Percentiles rank a stretch among this genome's conserved stretches.
phyloP scores from a whole-genome alignment of 1,140 invertebrate species.

The Zaprionus inermis region DNA sequence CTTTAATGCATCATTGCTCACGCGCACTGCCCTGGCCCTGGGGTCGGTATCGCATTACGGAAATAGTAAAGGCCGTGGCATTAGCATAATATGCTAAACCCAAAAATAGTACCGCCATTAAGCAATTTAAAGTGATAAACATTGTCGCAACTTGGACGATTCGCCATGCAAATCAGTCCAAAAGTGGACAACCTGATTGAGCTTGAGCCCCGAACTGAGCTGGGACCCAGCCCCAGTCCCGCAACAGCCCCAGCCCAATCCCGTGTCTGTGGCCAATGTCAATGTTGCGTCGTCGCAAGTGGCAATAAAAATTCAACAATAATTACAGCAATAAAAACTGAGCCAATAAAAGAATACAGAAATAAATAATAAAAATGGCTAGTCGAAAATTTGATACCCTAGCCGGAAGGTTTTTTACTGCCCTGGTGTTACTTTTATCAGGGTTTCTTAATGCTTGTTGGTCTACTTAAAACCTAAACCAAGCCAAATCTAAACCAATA shows the following conservation, averaged over 20 bases:
- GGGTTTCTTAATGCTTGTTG: too few species aligned
- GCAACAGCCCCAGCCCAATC: not conserved
- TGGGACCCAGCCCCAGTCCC: not conserved
- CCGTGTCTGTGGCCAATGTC: conserved; percentile 60
- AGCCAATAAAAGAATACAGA: conserved; percentile 43
- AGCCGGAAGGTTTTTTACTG: not conserved
- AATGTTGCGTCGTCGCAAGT: conserved; percentile 63
- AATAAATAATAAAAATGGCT: not conserved
- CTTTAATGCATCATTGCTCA: conserved; percentile 28
- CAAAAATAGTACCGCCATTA: conserved; percentile 68
- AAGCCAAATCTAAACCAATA: too few species aligned
- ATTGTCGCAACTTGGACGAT: conserved; percentile 38
- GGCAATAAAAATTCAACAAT: conserved; percentile 78
- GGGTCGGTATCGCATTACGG: conserved; percentile 35
- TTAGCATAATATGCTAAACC: conserved; percentile 60
- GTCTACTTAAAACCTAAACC: too few species aligned
- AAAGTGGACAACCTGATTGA: conserved; percentile 5
- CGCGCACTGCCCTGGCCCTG: not conserved
- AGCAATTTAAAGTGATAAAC: conserved; percentile 69
- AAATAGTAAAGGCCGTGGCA: conserved; percentile 40
- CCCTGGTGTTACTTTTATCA: not conserved
- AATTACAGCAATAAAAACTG: conserved; percentile 76
- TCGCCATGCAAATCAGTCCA: conserved; percentile 37
- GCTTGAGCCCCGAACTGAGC: not conserved
- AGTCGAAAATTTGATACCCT: conserved; percentile 27